Percentiles rank a stretch among this genome's conserved stretches.
Evolutionary conservation across 2,113 vertebrate genomes (phyloP).

Genomic region (Brachionichthys hirsutus): DNA sequence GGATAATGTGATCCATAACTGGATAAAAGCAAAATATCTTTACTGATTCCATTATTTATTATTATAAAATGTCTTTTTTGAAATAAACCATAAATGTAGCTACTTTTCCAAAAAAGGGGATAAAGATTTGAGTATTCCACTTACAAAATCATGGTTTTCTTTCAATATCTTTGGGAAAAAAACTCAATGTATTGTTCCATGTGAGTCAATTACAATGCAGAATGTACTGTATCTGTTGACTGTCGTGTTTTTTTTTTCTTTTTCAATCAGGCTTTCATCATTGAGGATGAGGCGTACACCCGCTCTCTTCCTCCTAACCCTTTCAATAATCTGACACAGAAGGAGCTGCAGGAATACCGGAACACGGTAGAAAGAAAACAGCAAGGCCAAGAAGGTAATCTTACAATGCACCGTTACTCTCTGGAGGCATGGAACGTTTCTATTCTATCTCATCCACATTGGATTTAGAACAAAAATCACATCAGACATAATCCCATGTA

Average conservation of each 20-base stretch:
- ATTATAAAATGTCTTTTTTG: not conserved
- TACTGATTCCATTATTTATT: not conserved
- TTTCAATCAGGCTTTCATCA: constrained; percentile 80
- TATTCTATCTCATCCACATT: constrained; percentile 1
- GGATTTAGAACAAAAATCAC: not conserved
- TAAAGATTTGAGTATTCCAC: not conserved
- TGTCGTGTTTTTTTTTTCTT: not conserved
- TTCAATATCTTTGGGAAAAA: too few species aligned
- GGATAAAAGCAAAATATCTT: not conserved
- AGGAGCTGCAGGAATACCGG: constrained; percentile 88
- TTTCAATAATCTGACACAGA: constrained; percentile 87
- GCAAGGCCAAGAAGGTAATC: constrained; percentile 83
- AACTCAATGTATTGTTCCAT: too few species aligned
- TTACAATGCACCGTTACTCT: not conserved
- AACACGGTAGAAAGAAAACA: constrained; percentile 84
- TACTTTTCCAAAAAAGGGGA: not conserved
- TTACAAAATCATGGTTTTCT: too few species aligned
- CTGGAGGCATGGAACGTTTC: not conserved
- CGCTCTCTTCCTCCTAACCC: constrained; percentile 90
- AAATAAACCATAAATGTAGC: not conserved
- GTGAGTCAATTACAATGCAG: too few species aligned
- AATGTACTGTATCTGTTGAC: not conserved
- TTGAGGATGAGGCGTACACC: constrained; percentile 85
- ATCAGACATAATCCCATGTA: constrained; percentile 1
- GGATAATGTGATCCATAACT: not conserved